phyloP scores from a whole-genome alignment of 2,797 vertebrate genomes.

The Enteromius mattozi region DNA sequence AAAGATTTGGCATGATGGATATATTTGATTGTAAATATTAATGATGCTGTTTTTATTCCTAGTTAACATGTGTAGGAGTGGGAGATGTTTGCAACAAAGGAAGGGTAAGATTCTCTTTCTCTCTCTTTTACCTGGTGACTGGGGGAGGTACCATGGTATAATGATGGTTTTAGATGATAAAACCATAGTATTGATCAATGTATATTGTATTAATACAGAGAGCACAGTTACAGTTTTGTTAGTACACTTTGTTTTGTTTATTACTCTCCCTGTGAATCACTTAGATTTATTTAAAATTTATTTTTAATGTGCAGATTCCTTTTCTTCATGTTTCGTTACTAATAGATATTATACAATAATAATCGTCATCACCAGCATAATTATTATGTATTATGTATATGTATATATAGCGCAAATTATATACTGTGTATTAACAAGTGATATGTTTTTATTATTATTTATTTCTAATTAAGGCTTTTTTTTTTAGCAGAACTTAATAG shows the following conservation, averaged over 20 bases:
- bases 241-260: not conserved
- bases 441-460: too few relatives aligned
- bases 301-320: not conserved
- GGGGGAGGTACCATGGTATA: not conserved
- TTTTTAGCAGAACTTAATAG: too few relatives aligned
- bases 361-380: not conserved
- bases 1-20: not conserved
- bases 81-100: conserved; percentile 96
- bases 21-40: not conserved
- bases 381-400: not conserved
- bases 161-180: not conserved
- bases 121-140: not conserved
- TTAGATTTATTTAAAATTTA: too few relatives aligned
- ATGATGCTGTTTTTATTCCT: conserved; percentile 27
- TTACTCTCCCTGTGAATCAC: not conserved
- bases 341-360: not conserved
- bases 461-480: not conserved
- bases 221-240: not conserved
- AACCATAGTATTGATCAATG: not conserved
- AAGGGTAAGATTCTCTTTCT: conserved; percentile 80
- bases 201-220: not conserved
- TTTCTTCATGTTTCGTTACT: not conserved
- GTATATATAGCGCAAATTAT: too few relatives aligned
- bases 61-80: conserved; percentile 94
- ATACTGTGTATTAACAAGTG: too few relatives aligned